A percentile compares a stretch with the other conserved stretches of the same genome.
Conservation (phyloP, 2,797 vertebrate genomes). For the Brachymystax lenok region DNA sequence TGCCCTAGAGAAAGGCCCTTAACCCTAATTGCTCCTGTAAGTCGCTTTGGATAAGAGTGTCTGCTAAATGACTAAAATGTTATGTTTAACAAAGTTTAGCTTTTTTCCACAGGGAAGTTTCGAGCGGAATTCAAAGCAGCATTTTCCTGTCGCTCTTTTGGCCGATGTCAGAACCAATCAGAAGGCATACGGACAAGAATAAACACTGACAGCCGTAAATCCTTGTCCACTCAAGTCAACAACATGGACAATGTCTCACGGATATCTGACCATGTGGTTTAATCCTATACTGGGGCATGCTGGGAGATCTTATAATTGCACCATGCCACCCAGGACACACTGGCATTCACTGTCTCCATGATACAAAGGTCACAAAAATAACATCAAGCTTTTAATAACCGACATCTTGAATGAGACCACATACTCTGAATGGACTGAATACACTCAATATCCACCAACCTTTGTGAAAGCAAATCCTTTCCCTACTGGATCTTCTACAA, state of each 20-base stretch:
- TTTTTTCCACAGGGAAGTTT: slow-evolving; percentile 85
- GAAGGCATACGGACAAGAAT: slow-evolving; percentile 73
- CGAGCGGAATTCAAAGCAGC: slow-evolving; percentile 96
- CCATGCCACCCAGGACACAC: not conserved
- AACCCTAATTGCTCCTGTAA: too few species aligned
- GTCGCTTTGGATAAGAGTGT: too few species aligned
- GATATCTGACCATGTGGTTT: slow-evolving; percentile 89
- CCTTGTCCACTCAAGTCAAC: slow-evolving; percentile 90
- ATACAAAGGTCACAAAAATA: not conserved
- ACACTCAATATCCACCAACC: not conserved
- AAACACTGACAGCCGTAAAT: slow-evolving; percentile 91
- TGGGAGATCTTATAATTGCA: not conserved
- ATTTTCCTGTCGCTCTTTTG: slow-evolving; percentile 85
- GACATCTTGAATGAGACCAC: not conserved
- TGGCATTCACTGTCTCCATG: not conserved
- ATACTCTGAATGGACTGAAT: not conserved
- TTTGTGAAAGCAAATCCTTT: not conserved
- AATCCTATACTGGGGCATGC: slow-evolving; percentile 61
- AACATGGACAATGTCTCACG: slow-evolving; percentile 87
- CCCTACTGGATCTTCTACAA: not conserved
- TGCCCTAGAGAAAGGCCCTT: too few species aligned
- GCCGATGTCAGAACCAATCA: slow-evolving; percentile 63
- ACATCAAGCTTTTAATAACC: not conserved
- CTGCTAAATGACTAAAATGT: too few species aligned
- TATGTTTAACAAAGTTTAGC: slow-evolving; percentile 22